A percentile compares a stretch with the other conserved stretches of the same genome.
Conservation (phyloP, 1,140 invertebrate species). For the Hycleus cichorii region DNA sequence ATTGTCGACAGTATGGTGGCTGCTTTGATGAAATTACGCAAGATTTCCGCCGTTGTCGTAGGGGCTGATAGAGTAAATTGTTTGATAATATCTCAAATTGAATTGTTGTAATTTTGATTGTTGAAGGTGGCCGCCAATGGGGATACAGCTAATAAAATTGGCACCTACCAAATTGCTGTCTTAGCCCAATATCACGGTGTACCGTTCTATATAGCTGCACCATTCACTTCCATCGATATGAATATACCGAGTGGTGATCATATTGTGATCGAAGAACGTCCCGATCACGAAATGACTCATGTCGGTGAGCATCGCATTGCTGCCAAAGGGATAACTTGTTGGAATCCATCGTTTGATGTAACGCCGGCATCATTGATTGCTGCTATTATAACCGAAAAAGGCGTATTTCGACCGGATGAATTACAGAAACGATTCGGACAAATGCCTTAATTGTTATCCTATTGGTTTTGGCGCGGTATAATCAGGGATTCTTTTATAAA, state of each 20-base stretch:
- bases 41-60: conserved; percentile 72
- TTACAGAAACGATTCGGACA: conserved; percentile 22
- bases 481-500: no score
- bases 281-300: conserved; percentile 82
- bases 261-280: conserved; percentile 92
- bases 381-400: conserved; percentile 92
- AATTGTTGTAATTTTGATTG: no score
- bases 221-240: conserved; percentile 86
- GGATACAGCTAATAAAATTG: conserved; percentile 99
- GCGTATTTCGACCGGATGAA: conserved; percentile 55
- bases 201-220: conserved; percentile 94
- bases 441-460: neutral
- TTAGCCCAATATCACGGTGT: conserved; percentile 84
- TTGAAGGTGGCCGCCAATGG: conserved; percentile 75
- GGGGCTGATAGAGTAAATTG: conserved; percentile 70
- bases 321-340: conserved; percentile 82
- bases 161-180: conserved; percentile 95
- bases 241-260: conserved; percentile 67
- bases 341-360: conserved; percentile 99
- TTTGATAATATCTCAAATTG: no score
- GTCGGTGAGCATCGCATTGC: conserved; percentile 77
- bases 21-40: conserved; percentile 74
- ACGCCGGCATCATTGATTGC: conserved; percentile 92
- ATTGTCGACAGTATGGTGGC: conserved; percentile 95
- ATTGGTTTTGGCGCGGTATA: no score